Percentiles rank a stretch among this genome's conserved stretches.
phyloP scores from a whole-genome alignment of 2,113 vertebrate genomes.

The Atlantisia rogersi region DNA sequence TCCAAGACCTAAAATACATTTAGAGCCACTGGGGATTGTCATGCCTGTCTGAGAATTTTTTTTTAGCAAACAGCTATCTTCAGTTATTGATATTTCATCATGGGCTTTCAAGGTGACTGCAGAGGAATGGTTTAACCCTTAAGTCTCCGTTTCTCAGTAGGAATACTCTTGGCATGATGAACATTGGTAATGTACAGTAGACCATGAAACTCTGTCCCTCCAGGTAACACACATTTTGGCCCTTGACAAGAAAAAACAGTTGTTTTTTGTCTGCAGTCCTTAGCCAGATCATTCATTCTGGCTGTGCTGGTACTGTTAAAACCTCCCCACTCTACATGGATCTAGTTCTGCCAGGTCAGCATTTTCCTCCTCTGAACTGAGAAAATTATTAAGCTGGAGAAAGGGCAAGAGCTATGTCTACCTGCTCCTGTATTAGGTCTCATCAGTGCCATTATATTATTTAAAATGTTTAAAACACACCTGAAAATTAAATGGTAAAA shows the following conservation, averaged over 20 bases:
- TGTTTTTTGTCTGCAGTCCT: not conserved
- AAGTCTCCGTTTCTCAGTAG: not conserved
- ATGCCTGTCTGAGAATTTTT: not conserved
- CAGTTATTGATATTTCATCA: not conserved
- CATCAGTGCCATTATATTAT: not conserved
- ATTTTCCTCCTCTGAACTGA: not conserved
- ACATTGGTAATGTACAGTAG: not conserved
- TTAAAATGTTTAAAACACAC: not conserved
- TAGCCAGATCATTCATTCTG: not conserved
- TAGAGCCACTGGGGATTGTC: not conserved
- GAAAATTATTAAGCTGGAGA: not conserved
- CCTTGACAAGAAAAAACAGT: not conserved
- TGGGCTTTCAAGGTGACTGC: not conserved
- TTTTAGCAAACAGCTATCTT: not conserved
- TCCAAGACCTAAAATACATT: slow-evolving; percentile 10
- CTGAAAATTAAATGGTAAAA: not conserved
- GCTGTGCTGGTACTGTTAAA: not conserved
- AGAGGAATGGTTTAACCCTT: not conserved
- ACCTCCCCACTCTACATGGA: not conserved
- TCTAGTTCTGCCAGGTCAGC: not conserved
- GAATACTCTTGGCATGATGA: not conserved
- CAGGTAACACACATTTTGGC: not conserved
- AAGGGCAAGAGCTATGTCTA: not conserved
- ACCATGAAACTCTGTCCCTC: not conserved
- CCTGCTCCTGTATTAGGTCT: not conserved